phyloP scores from a whole-genome alignment of 2,888 invertebrate genomes.

The Yponomeuta plumbellus region DNA sequence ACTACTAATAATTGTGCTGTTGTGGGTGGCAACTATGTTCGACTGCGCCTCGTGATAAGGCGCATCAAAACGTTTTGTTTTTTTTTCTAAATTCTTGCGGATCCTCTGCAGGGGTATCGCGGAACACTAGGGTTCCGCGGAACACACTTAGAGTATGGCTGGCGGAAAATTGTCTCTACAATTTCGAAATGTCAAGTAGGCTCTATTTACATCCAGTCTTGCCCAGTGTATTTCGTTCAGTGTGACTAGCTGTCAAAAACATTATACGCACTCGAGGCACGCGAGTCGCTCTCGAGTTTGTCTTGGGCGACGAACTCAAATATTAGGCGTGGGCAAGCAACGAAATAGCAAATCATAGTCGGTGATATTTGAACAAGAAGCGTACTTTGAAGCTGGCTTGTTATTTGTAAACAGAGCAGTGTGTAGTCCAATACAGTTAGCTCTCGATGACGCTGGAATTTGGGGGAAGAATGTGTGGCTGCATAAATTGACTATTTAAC shows the following conservation, averaged over 20 bases:
- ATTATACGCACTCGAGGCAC: conserved; percentile 1
- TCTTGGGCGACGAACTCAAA: conserved; percentile 67
- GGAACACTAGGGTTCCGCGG: too few species aligned
- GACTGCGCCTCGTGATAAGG: too few species aligned
- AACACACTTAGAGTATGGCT: too few species aligned
- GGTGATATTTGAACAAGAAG: conserved; percentile 50
- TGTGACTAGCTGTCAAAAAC: not conserved
- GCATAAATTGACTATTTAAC: not conserved
- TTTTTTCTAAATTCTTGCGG: too few species aligned
- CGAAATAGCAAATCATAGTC: conserved; percentile 65
- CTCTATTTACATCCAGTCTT: not conserved
- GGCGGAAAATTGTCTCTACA: too few species aligned
- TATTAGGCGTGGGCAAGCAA: conserved; percentile 61
- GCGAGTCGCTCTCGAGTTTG: conserved; percentile 47
- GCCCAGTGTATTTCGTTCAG: not conserved
- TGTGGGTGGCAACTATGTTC: too few species aligned
- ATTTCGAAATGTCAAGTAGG: not conserved
- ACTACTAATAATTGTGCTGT: too few species aligned
- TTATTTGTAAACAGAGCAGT: conserved; percentile 58
- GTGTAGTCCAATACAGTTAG: conserved; percentile 62
- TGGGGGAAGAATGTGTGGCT: conserved; percentile 28
- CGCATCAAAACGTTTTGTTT: too few species aligned
- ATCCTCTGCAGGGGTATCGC: too few species aligned
- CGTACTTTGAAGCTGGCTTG: conserved; percentile 56
- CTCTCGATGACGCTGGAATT: conserved; percentile 54